phyloP scores from a whole-genome alignment of 2,888 invertebrate species.

The Octodonta nipae region DNA sequence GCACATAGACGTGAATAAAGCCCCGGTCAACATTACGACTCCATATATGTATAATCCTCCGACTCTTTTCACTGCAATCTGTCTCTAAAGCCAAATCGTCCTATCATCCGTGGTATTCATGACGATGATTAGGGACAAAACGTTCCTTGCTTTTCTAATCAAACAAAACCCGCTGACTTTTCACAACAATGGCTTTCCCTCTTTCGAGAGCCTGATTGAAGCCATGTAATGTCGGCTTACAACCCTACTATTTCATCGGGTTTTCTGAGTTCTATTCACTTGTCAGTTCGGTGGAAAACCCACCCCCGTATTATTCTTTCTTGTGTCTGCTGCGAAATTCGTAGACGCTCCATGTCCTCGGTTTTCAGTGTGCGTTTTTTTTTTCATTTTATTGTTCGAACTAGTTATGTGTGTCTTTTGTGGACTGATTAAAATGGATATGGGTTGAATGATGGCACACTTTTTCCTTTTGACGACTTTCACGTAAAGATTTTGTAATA shows the following conservation, averaged over 20 bases:
- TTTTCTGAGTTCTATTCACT: conserved; percentile 19
- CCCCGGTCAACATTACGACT: no score
- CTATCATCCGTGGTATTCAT: conserved; percentile 23
- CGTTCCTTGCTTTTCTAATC: conserved; percentile 33
- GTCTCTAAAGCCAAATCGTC: conserved; percentile 13
- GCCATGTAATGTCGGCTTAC: conserved; percentile 30
- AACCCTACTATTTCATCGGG: conserved; percentile 19
- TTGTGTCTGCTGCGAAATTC: conserved; percentile 16
- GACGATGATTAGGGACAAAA: conserved; percentile 34
- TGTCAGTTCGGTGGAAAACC: conserved; percentile 12
- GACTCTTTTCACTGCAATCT: conserved; percentile 10
- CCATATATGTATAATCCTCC: no score
- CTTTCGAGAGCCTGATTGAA: conserved; percentile 29
- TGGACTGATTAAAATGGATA: no score
- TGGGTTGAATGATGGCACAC: no score
- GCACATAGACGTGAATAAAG: no score
- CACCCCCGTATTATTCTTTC: conserved; percentile 19
- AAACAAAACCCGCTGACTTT: conserved; percentile 36
- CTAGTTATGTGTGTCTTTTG: no score
- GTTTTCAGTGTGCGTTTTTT: no score
- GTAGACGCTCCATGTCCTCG: no score
- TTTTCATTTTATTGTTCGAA: no score
- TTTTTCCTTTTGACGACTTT: no score
- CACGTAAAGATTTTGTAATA: no score
- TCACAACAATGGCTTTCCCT: conserved; percentile 30